Evolutionary conservation across 2,888 invertebrate species (phyloP).

Genomic region (Mythimna lalbum): DNA sequence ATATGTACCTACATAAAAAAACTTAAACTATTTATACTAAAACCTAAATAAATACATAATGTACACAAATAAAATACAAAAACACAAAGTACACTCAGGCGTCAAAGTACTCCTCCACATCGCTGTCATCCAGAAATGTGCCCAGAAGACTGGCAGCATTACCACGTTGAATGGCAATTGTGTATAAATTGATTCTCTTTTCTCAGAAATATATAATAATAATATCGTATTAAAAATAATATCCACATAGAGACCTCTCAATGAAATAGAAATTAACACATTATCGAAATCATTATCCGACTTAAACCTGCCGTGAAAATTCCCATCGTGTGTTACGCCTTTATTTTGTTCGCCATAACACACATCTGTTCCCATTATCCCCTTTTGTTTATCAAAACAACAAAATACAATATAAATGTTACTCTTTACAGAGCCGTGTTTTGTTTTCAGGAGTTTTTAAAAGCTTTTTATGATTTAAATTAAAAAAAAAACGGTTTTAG

Average conservation of each 20-base stretch:
- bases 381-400: conserved; percentile 46
- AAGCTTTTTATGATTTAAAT: conserved; percentile 32
- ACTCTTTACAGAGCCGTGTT: conserved; percentile 5
- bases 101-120: too few species aligned
- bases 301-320: conserved; percentile 42
- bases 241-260: neutral
- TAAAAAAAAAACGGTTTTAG: neutral
- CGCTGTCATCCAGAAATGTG: too few species aligned
- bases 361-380: conserved; percentile 14
- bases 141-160: too few species aligned
- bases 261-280: conserved; percentile 23
- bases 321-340: conserved; percentile 39
- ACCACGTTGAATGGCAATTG: too few species aligned
- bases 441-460: conserved; percentile 21
- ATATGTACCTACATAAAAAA: too few species aligned
- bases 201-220: neutral
- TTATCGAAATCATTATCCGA: conserved; percentile 19
- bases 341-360: conserved; percentile 39
- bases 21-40: too few species aligned
- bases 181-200: too few species aligned
- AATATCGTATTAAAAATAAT: neutral
- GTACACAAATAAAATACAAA: too few species aligned
- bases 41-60: too few species aligned
- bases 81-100: too few species aligned
- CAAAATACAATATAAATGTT: conserved; percentile 26